phyloP scores from a whole-genome alignment of 2,888 invertebrate genomes.

The Eristalis intricaria region DNA sequence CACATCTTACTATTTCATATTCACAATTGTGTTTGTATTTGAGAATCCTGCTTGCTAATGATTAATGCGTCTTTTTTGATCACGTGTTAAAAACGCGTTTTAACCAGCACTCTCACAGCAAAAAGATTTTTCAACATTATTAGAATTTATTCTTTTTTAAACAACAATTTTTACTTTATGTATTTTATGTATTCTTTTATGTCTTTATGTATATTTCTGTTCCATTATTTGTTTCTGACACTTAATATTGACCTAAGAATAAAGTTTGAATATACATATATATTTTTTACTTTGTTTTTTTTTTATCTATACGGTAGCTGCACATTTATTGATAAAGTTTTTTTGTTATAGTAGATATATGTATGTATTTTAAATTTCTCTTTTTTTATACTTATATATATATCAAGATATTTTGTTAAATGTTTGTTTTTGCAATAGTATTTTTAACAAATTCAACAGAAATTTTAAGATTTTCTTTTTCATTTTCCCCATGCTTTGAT shows the following conservation, averaged over 20 bases:
- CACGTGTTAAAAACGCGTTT: background rate
- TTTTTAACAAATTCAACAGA: slow-evolving; percentile 1
- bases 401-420: slow-evolving; percentile 1
- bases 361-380: slow-evolving; percentile 19
- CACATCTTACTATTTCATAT: slow-evolving; percentile 55
- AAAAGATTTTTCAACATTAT: slow-evolving; percentile 35
- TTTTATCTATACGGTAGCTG: slow-evolving; percentile 49
- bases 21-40: slow-evolving; percentile 33
- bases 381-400: background rate
- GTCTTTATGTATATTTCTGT: slow-evolving; percentile 19
- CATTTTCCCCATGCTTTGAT: background rate
- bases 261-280: slow-evolving; percentile 60
- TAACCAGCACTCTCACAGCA: slow-evolving; percentile 13
- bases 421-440: background rate
- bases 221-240: slow-evolving; percentile 29
- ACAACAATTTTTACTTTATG: slow-evolving; percentile 41
- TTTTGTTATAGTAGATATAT: slow-evolving; percentile 23
- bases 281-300: slow-evolving; percentile 9
- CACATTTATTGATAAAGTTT: slow-evolving; percentile 68
- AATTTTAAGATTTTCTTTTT: background rate
- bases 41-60: slow-evolving; percentile 21
- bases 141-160: slow-evolving; percentile 16
- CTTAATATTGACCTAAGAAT: slow-evolving; percentile 60
- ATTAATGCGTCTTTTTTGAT: background rate
- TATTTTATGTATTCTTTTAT: slow-evolving; percentile 30